These are phyloP conservation scores for Parauchenoglanis ngamensis DNA, from an alignment of 2,797 vertebrate species.

Conservation along the genomic window DNA sequence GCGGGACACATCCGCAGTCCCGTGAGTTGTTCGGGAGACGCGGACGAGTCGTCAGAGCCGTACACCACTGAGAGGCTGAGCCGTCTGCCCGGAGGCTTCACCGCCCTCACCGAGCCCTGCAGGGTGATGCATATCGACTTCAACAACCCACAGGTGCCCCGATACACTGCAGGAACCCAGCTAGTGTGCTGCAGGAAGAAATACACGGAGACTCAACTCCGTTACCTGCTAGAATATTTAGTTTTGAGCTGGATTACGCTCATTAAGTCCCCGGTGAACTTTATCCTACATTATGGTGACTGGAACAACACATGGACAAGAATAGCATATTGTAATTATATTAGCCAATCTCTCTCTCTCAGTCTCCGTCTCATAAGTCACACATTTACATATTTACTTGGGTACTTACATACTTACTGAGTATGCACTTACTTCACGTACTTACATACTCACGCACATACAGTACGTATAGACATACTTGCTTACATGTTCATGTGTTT, in stretches of 20 bases:
- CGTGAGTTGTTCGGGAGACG: slow-evolving; percentile 74
- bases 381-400: no score
- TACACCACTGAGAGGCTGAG: slow-evolving; percentile 95
- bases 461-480: no score
- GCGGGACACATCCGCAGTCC: slow-evolving; percentile 85
- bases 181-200: neutral
- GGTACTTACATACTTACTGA: no score
- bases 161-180: neutral
- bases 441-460: no score
- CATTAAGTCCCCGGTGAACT: neutral
- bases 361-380: neutral
- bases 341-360: neutral
- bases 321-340: neutral
- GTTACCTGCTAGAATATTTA: neutral
- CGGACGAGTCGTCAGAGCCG: slow-evolving; percentile 88
- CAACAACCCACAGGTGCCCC: slow-evolving; percentile 85
- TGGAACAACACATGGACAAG: neutral
- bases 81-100: slow-evolving; percentile 85
- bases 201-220: neutral
- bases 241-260: neutral
- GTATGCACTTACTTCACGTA: no score
- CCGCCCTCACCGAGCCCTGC: slow-evolving; percentile 83
- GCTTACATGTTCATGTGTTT: no score
- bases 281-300: neutral
- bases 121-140: slow-evolving; percentile 88